These are phyloP conservation scores for Diuraphis noxia DNA, from an alignment of 1,140 invertebrate species.

Conservation along the genomic window DNA sequence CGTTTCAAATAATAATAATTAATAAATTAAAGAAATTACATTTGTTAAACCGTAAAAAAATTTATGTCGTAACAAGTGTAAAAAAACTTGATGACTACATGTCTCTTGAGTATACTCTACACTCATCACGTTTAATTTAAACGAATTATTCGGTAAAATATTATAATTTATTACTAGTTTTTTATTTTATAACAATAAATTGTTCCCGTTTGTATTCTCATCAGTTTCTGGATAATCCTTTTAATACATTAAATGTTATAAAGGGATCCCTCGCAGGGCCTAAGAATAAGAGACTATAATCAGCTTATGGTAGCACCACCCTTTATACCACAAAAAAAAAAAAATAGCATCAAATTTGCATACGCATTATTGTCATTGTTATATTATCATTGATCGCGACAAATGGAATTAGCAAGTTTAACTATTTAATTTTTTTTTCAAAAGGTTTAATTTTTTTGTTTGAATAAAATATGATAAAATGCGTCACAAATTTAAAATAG, in stretches of 20 bases:
- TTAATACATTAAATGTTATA: conserved; percentile 32
- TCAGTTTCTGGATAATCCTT: conserved; percentile 10
- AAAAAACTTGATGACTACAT: not conserved
- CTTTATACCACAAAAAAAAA: not conserved
- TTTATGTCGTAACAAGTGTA: not conserved
- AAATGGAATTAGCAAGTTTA: not conserved
- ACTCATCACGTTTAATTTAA: not conserved
- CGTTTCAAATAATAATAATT: not conserved
- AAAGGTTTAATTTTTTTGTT: not conserved
- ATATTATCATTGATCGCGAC: not conserved
- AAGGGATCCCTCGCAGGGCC: not conserved
- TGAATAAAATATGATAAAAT: not conserved
- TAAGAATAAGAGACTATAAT: conserved; percentile 25
- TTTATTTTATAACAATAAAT: not conserved
- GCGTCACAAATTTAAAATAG: not conserved
- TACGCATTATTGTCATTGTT: not conserved
- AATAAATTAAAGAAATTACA: too few relatives aligned
- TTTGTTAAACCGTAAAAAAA: not conserved
- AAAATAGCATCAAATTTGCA: conserved; percentile 3
- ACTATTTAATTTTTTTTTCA: not conserved
- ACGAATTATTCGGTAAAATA: not conserved
- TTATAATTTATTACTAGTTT: not conserved
- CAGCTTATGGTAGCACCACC: not conserved
- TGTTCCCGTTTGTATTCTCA: conserved; percentile 26
- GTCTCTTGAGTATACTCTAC: not conserved